phyloP scores from a whole-genome alignment of 2,797 vertebrate genomes.

The Xiphorhynchus erythropygius region DNA sequence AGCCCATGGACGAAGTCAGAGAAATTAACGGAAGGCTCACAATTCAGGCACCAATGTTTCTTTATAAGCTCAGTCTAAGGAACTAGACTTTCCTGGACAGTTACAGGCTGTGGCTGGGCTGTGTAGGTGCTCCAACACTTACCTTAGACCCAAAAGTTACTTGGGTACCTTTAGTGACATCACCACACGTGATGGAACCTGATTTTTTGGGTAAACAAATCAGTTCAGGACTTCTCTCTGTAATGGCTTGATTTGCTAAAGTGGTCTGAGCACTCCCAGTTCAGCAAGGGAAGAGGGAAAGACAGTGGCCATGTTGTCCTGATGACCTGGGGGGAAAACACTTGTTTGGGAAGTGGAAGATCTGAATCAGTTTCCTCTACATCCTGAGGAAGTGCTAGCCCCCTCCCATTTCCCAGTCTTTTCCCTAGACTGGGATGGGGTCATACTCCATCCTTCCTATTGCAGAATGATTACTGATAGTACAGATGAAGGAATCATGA shows the following conservation, averaged over 20 bases:
- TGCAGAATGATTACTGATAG: neutral
- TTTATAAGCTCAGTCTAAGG: neutral
- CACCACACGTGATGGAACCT: neutral
- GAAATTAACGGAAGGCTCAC: neutral
- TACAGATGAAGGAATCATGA: neutral
- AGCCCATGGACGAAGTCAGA: neutral
- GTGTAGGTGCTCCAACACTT: neutral
- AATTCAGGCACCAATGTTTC: neutral
- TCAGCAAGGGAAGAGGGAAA: neutral
- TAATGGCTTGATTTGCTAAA: neutral
- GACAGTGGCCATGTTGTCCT: conserved; percentile 2
- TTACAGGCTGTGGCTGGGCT: no score
- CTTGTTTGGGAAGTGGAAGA: conserved; percentile 52
- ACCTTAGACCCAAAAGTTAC: neutral
- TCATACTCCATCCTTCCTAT: conserved; percentile 55
- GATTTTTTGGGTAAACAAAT: neutral
- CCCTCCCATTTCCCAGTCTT: conserved; percentile 38
- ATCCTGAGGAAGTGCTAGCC: conserved; percentile 63
- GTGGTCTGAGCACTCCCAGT: neutral
- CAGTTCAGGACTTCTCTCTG: neutral
- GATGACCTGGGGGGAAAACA: neutral
- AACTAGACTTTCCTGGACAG: neutral
- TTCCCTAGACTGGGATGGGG: neutral
- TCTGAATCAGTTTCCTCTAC: conserved; percentile 59
- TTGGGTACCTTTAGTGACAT: neutral